Conservation (phyloP, 2,797 vertebrate genomes). For the Ispidina lecontei region DNA sequence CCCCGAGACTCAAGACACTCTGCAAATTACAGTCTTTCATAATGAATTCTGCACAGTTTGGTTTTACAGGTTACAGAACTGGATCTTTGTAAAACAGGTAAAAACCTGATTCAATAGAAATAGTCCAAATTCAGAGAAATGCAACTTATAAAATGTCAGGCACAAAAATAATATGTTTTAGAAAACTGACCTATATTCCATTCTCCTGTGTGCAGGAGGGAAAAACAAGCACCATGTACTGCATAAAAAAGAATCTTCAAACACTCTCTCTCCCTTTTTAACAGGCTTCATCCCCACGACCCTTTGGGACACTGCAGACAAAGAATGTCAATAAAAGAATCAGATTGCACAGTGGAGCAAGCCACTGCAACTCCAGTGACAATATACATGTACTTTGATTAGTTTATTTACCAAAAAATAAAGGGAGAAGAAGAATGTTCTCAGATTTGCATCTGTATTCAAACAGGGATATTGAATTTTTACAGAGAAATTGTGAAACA, state of each 20-base stretch:
- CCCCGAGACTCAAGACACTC: neutral
- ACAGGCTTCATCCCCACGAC: neutral
- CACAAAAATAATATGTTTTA: neutral
- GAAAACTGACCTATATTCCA: neutral
- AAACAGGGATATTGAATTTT: neutral
- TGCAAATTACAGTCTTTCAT: neutral
- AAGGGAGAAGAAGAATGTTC: neutral
- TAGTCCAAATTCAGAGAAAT: neutral
- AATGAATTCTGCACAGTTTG: neutral
- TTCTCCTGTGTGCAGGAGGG: neutral
- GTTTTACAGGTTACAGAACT: neutral
- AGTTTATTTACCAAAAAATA: neutral
- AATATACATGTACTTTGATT: neutral
- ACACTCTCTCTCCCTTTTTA: neutral
- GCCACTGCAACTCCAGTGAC: neutral
- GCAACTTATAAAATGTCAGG: neutral
- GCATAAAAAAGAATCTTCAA: neutral
- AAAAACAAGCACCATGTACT: neutral
- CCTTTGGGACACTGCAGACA: neutral
- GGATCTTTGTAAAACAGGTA: neutral
- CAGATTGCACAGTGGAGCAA: neutral
- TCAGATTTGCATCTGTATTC: neutral
- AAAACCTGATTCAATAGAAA: neutral
- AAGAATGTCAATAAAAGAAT: slow-evolving; percentile 10
- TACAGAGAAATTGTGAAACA: neutral